Conservation (phyloP, 1,140 invertebrate species). For the Heliconius nattereri region DNA sequence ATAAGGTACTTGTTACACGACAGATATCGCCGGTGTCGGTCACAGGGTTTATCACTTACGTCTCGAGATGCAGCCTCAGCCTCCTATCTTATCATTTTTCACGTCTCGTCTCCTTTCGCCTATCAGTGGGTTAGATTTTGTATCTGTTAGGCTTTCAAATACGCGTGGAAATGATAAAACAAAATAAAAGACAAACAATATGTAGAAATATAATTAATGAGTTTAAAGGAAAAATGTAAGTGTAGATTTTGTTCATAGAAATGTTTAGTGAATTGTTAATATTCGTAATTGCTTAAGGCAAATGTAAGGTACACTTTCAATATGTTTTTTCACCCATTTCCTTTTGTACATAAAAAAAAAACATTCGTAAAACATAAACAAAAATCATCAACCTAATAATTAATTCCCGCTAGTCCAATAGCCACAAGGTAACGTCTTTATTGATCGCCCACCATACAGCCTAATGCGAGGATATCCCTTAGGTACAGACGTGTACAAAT, state of each 20-base stretch:
- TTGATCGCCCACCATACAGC: conserved; percentile 51
- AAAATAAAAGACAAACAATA: no score
- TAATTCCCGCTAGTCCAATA: conserved; percentile 28
- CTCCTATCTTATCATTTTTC: conserved; percentile 40
- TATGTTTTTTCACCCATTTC: no score
- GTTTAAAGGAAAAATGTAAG: no score
- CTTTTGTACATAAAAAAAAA: neutral
- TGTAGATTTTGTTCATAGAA: no score
- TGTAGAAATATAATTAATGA: no score
- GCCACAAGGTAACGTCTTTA: conserved; percentile 52
- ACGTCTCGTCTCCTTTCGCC: conserved; percentile 33
- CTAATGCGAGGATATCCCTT: conserved; percentile 57
- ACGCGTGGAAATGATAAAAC: neutral
- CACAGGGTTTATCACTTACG: conserved; percentile 34
- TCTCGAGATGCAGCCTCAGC: conserved; percentile 18
- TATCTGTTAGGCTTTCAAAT: conserved; percentile 34
- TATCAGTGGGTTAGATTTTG: conserved; percentile 38
- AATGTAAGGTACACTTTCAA: no score
- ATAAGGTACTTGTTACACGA: conserved; percentile 20
- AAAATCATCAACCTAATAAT: neutral
- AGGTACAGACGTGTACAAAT: conserved; percentile 56
- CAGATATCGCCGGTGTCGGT: conserved; percentile 26
- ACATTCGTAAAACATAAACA: neutral
- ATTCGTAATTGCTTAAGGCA: no score
- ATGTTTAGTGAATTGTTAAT: no score